Base-by-base conservation (phyloP, 35 echinoderm and acorn worm species). In the Apostichopus parvimensis region DNA sequence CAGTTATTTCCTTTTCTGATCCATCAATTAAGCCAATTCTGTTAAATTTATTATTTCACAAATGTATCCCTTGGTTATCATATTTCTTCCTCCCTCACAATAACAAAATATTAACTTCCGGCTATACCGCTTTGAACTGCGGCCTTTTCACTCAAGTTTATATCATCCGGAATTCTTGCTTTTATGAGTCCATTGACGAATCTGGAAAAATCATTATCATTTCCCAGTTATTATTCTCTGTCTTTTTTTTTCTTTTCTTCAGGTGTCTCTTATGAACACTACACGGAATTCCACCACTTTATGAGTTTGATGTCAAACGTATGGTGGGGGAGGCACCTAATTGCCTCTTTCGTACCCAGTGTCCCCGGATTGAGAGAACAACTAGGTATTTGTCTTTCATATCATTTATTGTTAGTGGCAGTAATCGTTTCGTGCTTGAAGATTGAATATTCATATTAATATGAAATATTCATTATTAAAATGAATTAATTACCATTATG, bases 251-350 rank as follows among this genome's bases (percentile, higher is more conserved):
- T 53, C 78, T 4, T 57, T 24, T 94, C 77, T 65, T 56, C 93
- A 98, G 97, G 97, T 70, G 95, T 99, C n/a, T 82, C 97, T 12
- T 99, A 99, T 55, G 93, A 99, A 26, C 88, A 95, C 60, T 99
- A 90, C 21, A 77, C 54, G 14, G 93, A 94, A 18, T 99, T 99
- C 65, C 97, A 99, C 45, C 91, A 92, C 15, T 99, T 99, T 70
- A 99, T 99, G 97, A 95, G 93, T 79, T 57, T 77, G 53, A 94
- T 86, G 75, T 99, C 97, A 8, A 88, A 89, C 45, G 84, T 95
- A 7, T 96, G 93, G 93, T 95, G 95, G 94, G 92, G 93, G 52
- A 91, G 90, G 55, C 90, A 95, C 79, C 87, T 99, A 1, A 64
- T 99, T 52, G 53, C n/a, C 4, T 77, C 87, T 18, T 99, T 99